A percentile compares a stretch with the other conserved stretches of the same genome.
These are phyloP conservation scores for Lycodopsis pacificus DNA, from an alignment of 2,797 vertebrate species.

Conservation along the genomic window DNA sequence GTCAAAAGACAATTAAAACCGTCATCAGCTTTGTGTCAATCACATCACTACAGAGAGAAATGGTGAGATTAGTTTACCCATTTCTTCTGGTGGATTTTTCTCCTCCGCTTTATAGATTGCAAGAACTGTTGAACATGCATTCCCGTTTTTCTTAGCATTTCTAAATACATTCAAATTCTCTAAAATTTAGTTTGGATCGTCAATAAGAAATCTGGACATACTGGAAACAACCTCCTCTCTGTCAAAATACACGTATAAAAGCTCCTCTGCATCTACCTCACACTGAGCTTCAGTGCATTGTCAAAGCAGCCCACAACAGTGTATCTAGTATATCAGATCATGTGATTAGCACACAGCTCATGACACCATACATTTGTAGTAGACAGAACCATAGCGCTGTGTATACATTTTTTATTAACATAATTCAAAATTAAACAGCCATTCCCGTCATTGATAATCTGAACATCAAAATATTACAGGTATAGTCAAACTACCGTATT, in stretches of 20 bases:
- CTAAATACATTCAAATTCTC: fast-evolving
- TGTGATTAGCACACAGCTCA: background rate
- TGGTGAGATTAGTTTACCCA: background rate
- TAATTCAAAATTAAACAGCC: background rate
- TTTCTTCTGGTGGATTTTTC: conserved; percentile 19
- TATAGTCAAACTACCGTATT: background rate
- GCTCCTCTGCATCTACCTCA: conserved; percentile 38
- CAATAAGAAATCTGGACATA: background rate
- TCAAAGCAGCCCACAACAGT: conserved; percentile 42
- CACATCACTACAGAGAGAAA: background rate
- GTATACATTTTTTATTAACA: background rate
- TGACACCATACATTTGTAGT: background rate
- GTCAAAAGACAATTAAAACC: background rate
- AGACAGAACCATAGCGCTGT: background rate
- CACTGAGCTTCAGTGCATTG: background rate
- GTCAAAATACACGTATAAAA: conserved; percentile 44
- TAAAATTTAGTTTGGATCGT: background rate
- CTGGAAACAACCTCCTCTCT: conserved; percentile 8
- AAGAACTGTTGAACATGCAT: fast-evolving
- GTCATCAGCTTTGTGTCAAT: background rate
- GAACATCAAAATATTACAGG: background rate
- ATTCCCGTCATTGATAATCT: background rate
- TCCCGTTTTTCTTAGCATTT: background rate
- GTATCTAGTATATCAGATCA: too few relatives aligned
- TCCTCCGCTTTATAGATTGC: fast-evolving